phyloP scores from a whole-genome alignment of 2,113 vertebrate species.

The Fregata magnificens region DNA sequence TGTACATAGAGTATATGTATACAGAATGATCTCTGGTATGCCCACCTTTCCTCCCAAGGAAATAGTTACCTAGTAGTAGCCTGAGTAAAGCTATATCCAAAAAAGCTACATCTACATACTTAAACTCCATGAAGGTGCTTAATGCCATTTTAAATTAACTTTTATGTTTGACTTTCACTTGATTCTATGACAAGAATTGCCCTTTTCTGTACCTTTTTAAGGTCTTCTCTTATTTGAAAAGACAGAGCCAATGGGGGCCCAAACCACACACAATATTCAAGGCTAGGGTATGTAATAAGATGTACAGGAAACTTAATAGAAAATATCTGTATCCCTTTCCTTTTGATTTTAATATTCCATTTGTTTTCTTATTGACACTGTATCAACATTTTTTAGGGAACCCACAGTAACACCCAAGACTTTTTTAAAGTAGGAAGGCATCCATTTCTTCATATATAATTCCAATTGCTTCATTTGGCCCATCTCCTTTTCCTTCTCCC shows the following conservation, averaged over 20 bases:
- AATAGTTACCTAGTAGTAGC: background rate
- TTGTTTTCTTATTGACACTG: background rate
- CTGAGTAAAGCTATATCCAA: background rate
- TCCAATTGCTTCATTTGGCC: background rate
- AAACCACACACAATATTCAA: background rate
- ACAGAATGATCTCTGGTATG: background rate
- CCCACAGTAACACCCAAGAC: background rate
- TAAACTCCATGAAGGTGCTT: background rate
- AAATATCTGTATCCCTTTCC: background rate
- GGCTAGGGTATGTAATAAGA: background rate
- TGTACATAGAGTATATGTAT: background rate
- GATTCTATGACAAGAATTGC: background rate
- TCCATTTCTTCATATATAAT: background rate
- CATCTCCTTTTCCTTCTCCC: background rate
- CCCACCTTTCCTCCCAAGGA: background rate
- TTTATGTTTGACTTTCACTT: background rate
- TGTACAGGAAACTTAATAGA: background rate
- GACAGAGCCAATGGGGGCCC: rapidly evolving
- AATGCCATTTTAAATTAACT: background rate
- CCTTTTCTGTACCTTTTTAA: background rate
- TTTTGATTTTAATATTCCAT: background rate
- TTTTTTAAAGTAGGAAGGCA: background rate
- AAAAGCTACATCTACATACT: background rate
- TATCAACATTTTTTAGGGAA: background rate
- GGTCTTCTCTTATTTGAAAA: background rate